Percentiles rank a stretch among this genome's conserved stretches.
Conservation (phyloP, 2,113 vertebrate species). For the Phodopus roborovskii region DNA sequence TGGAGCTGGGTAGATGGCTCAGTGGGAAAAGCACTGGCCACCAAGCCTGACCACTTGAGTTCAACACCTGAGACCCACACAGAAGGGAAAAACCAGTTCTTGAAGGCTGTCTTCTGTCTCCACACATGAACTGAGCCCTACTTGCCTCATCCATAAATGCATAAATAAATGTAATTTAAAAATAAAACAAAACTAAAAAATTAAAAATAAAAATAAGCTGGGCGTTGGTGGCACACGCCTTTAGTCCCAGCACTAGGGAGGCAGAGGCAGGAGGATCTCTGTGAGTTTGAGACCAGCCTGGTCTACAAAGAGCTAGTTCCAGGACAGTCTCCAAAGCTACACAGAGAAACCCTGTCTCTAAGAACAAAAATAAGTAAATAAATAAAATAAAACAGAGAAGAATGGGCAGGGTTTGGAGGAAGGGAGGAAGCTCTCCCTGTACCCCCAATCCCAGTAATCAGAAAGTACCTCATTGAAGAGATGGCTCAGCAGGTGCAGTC, state of each 20-base stretch:
- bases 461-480: not conserved
- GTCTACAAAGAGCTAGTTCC: too few species aligned
- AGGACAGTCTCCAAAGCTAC: too few species aligned
- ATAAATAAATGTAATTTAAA: not conserved
- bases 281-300: too few species aligned
- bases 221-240: too few species aligned
- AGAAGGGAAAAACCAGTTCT: not conserved
- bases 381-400: too few species aligned
- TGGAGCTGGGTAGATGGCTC: not conserved
- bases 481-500: not conserved
- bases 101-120: not conserved
- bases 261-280: too few species aligned
- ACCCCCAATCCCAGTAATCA: not conserved
- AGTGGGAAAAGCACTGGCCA: not conserved
- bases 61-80: not conserved
- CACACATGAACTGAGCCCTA: not conserved
- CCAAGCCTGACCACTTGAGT: not conserved
- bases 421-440: not conserved
- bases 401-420: not conserved
- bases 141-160: not conserved
- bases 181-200: too few species aligned
- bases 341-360: too few species aligned
- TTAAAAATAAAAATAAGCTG: too few species aligned
- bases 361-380: not conserved
- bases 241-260: too few species aligned